phyloP scores from a whole-genome alignment of 1,140 invertebrate genomes.

The Cardiocondyla obscurior region DNA sequence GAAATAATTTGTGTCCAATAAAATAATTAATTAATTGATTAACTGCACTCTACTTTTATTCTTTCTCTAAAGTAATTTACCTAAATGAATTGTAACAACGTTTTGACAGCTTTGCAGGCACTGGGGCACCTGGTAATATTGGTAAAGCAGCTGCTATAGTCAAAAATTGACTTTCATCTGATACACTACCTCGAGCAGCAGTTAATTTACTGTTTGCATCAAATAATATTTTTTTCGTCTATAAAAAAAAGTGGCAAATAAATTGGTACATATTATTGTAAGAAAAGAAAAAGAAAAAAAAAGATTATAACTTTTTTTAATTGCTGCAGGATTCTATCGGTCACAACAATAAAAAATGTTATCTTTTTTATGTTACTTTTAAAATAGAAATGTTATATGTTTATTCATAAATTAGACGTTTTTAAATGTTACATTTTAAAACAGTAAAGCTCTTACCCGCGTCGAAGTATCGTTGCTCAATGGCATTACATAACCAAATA shows the following conservation, averaged over 20 bases:
- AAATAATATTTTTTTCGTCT: constrained; percentile 76
- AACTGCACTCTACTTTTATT: background rate
- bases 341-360: background rate
- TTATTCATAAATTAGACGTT: background rate
- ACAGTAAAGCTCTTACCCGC: constrained; percentile 69
- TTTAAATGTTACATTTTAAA: constrained; percentile 12
- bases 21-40: background rate
- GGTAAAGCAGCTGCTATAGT: constrained; percentile 86
- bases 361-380: background rate
- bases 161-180: constrained; percentile 83
- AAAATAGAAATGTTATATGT: background rate
- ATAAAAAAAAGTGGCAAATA: background rate
- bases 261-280: no score
- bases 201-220: constrained; percentile 76
- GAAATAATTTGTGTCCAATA: background rate
- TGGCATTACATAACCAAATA: constrained; percentile 81
- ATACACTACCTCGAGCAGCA: constrained; percentile 58
- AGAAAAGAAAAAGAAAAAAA: no score
- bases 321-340: no score
- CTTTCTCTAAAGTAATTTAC: constrained; percentile 63
- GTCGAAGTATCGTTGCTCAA: constrained; percentile 75
- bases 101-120: constrained; percentile 83
- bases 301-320: no score
- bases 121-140: constrained; percentile 77
- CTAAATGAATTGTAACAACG: constrained; percentile 85